Evolutionary conservation across 1,140 invertebrate species (phyloP).

Genomic region (Euura lappo): DNA sequence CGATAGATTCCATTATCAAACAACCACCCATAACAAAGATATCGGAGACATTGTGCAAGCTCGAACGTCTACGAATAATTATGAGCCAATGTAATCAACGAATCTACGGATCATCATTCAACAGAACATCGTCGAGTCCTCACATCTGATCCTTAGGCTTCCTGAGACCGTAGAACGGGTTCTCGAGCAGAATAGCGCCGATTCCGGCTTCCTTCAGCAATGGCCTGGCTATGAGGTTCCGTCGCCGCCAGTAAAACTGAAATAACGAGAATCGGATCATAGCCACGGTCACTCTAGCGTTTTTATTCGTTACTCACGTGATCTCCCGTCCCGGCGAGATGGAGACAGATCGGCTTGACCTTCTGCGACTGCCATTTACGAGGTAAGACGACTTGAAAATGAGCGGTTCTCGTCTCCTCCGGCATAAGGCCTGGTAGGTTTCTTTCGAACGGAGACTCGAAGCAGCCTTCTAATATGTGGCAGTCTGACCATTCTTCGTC

Average conservation of each 20-base stretch:
- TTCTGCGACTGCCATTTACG: slow-evolving; percentile 74
- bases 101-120: neutral
- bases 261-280: slow-evolving; percentile 26
- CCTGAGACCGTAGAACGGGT: slow-evolving; percentile 94
- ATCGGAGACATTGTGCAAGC: slow-evolving; percentile 94
- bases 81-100: neutral
- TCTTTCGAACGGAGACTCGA: slow-evolving; percentile 83
- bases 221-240: slow-evolving; percentile 90
- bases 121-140: slow-evolving; percentile 48
- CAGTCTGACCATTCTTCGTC: slow-evolving; percentile 79
- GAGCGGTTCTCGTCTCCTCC: slow-evolving; percentile 78
- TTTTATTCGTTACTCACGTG: slow-evolving; percentile 74
- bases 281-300: neutral
- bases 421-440: slow-evolving; percentile 88
- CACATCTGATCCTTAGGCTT: slow-evolving; percentile 93
- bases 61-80: slow-evolving; percentile 78
- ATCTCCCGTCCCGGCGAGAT: slow-evolving; percentile 97
- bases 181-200: slow-evolving; percentile 93
- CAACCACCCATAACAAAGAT: slow-evolving; percentile 99
- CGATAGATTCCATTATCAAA: slow-evolving; percentile 91
- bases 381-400: slow-evolving; percentile 87
- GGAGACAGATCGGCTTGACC: slow-evolving; percentile 87
- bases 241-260: slow-evolving; percentile 91
- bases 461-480: slow-evolving; percentile 85
- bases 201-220: slow-evolving; percentile 89